Evolutionary conservation across 2,888 invertebrate genomes (phyloP), one percentile per base, ranked within the genome.

Genomic region (Pyrocoelia pectoralis): DNA sequence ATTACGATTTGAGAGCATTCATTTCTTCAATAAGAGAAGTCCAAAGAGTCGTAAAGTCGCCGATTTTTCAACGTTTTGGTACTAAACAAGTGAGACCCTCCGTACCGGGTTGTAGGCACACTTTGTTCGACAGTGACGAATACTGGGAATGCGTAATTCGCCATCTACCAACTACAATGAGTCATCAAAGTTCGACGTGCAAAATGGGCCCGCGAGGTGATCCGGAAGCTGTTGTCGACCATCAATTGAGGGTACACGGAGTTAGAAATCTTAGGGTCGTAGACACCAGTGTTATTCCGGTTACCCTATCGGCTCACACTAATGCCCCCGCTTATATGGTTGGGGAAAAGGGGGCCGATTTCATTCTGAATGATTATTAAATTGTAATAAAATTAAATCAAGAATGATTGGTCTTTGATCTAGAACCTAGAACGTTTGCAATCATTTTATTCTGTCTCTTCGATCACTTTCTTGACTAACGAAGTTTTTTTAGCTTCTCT

Each of bases 141-240:
- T 92, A 91, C 73, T 90, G 91, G 89, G 86, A 87, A 68, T 92
- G 92, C 76, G 87, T 88, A 84, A 10, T 79, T 87, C 59, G 72
- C 38, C 70, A 75, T 56, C 46, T 74, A 19, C 60, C 74, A 13
- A 64, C 69, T 3, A 73, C 73, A 6, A 56, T 73, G 43, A 73
- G 77, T 17, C 76, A 79, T 65, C 72, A 77, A 17, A 76, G 70
- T 12, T 88, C 87, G 3, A 90, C 90, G 0, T 88, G 88, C 68
- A 89, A 88, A 72, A 92, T 92, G 92, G 91, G 91, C 0, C 87
- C 89, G 0, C 76, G 76, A 0, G 80, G 76, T 0, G 90, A 91
- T 73, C 83, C 85, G 0, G 82, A 80, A 0, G 87, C 87, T 0
- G 87, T 88, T 0, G 87, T 88, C 0, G 85, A 87, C 70, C 79